Base-by-base conservation (phyloP, 2,888 invertebrate genomes). In the Cyclophora albipunctata region DNA sequence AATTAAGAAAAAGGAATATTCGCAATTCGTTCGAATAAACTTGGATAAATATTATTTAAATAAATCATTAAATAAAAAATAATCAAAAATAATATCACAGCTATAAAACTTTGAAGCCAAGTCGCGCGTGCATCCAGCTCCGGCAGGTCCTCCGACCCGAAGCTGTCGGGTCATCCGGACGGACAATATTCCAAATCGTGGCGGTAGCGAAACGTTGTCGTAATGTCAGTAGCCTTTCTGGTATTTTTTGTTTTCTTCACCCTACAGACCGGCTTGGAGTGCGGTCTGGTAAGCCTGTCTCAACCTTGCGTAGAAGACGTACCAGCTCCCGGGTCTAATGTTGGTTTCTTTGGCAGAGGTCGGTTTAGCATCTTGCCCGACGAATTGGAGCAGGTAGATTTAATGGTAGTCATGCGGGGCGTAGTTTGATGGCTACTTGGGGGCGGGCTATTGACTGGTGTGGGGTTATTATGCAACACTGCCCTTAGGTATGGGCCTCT, bases 311-410 rank as follows among this genome's bases (percentile, higher is more conserved):
- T 70, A 45, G 67, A 81, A 49, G 90, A 85, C 2, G 84, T 75
- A 3, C 84, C 85, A 49, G 83, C 85, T n/a, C 80, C 84, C 3
- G 78, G 73, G 60, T 84, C 83, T 43, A 69, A 47, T 34, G 57
- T 51, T 20, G 93, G 93, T 69, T 92, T 92, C 55, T 91, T 91
- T 1, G 93, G 93, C 41, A 93, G 78, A n/a, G 93, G 93, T 58
- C 93, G 85, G 64, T 92, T 91, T 35, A 91, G 86, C 92, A 93
- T 93, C 64, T 90, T 91, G 34, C 75, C 81, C 3, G 85, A 81
- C n/a, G 83, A 78, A 40, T 83, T 84, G 2, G 90, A 87, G 5
- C 73, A 56, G 48, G 67, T 71, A 2, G 80, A 78, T 60, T 76
- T 78, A 3, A 78, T 70, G 3, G 81, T 77, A 7, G 65, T 70